Percentiles rank a stretch among this genome's conserved stretches.
phyloP scores from a whole-genome alignment of 2,888 invertebrate genomes.

The Sinopyrophorus schimmeli region DNA sequence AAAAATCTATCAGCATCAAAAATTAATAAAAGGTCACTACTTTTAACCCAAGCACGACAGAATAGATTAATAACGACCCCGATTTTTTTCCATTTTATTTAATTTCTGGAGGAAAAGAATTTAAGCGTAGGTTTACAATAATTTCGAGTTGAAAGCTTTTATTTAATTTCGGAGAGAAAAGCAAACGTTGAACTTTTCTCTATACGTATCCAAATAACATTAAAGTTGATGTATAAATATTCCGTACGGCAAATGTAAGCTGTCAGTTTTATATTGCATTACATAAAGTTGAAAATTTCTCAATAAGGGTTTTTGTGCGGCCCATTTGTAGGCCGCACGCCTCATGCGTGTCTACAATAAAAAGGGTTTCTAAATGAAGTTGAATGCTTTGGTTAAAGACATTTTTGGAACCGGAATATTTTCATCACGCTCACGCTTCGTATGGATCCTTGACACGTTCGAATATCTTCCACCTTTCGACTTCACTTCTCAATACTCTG shows the following conservation, averaged over 20 bases:
- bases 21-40: too few relatives aligned
- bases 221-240: too few relatives aligned
- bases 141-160: too few relatives aligned
- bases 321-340: constrained; percentile 19
- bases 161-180: too few relatives aligned
- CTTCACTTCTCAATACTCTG: constrained; percentile 25
- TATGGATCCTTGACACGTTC: constrained; percentile 28
- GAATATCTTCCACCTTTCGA: constrained; percentile 26
- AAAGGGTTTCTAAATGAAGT: constrained; percentile 23
- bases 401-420: constrained; percentile 27
- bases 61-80: too few relatives aligned
- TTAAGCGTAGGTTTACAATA: too few relatives aligned
- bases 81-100: too few relatives aligned
- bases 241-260: constrained; percentile 9
- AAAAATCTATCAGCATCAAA: too few relatives aligned
- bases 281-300: constrained; percentile 8
- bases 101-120: too few relatives aligned
- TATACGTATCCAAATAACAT: too few relatives aligned
- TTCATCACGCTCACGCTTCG: constrained; percentile 25
- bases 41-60: too few relatives aligned
- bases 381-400: constrained; percentile 26
- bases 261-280: constrained; percentile 10
- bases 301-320: constrained; percentile 3
- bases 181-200: too few relatives aligned
- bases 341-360: constrained; percentile 25